These are phyloP conservation scores for Lepidochrysops patricia DNA, from an alignment of 2,888 invertebrate genomes.

Conservation along the genomic window DNA sequence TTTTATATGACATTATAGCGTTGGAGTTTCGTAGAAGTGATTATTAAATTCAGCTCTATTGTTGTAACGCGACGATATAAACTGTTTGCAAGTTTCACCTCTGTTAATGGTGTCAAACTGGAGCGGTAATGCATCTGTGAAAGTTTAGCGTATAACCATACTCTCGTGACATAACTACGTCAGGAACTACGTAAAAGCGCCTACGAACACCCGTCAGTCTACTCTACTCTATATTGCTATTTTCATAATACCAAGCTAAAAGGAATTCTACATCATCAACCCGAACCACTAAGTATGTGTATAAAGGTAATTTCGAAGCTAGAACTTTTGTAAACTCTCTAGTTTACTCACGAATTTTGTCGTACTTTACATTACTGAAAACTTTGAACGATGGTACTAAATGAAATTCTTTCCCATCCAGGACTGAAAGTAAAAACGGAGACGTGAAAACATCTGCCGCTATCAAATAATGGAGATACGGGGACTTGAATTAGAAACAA, in stretches of 20 bases:
- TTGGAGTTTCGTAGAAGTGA: background rate
- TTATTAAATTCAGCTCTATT: background rate
- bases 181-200: slow-evolving; percentile 11
- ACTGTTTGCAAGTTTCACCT: slow-evolving; percentile 27
- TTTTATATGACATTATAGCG: background rate
- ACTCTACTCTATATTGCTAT: background rate
- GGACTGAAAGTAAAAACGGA: slow-evolving; percentile 1
- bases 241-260: background rate
- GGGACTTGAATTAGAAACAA: slow-evolving; percentile 23
- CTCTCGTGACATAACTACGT: slow-evolving; percentile 15
- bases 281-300: background rate
- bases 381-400: background rate
- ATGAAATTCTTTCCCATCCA: background rate
- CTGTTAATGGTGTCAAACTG: slow-evolving; percentile 27
- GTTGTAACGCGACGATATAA: slow-evolving; percentile 5
- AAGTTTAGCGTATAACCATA: slow-evolving; percentile 27
- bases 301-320: no score
- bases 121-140: slow-evolving; percentile 29
- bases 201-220: background rate
- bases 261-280: background rate
- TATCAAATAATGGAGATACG: slow-evolving; percentile 12
- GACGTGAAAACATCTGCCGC: slow-evolving; percentile 12
- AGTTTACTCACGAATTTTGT: no score
- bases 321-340: no score
- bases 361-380: background rate